Base-by-base conservation (phyloP, 2,888 invertebrate species). In the Halictus quadricinctus region DNA sequence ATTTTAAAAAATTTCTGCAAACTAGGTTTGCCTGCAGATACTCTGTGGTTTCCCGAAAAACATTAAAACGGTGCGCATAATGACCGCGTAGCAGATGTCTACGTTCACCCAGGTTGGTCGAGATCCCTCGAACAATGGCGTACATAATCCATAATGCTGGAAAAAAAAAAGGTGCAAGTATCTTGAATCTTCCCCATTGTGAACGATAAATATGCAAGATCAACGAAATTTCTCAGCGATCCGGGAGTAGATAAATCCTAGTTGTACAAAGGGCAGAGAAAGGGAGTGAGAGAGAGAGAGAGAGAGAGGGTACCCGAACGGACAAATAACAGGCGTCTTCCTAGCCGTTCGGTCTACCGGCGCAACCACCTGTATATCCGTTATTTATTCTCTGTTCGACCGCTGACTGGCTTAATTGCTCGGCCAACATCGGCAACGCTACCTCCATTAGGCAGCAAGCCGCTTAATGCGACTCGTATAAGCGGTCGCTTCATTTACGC, bases 311-410 rank as follows among this genome's bases (percentile, higher is more conserved):
- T 75, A 36, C 36, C 48, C 64, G 48, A 85, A 76, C 78, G 73
- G 72, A 70, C 69, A 72, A 79, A 86, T 80, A 87, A 83, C 86
- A 79, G 76, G 29, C 75, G 80, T 64, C 77, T 75, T 80, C 46
- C 77, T 83, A 66, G 36, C 72, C 83, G 77, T 70, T 64, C 73
- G 80, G 80, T 79, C 83, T 84, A 78, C 85, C 77, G 76, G 72
- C 82, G 85, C 87, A 88, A 87, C 89, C 89, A 89, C 91, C 90
- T 90, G 89, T 91, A 91, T 91, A 91, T 91, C 90, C 87, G 90
- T 91, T 91, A 91, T 91, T 91, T 91, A 91, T 91, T 88, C 90
- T 91, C 89, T 89, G 91, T 91, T 91, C 91, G 88, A 87, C 85
- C 87, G 86, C 83, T 81, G 86, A 88, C 90, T 80, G 87, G 88